Conservation (phyloP, 1,140 invertebrate genomes). For the Linepithema humile region DNA sequence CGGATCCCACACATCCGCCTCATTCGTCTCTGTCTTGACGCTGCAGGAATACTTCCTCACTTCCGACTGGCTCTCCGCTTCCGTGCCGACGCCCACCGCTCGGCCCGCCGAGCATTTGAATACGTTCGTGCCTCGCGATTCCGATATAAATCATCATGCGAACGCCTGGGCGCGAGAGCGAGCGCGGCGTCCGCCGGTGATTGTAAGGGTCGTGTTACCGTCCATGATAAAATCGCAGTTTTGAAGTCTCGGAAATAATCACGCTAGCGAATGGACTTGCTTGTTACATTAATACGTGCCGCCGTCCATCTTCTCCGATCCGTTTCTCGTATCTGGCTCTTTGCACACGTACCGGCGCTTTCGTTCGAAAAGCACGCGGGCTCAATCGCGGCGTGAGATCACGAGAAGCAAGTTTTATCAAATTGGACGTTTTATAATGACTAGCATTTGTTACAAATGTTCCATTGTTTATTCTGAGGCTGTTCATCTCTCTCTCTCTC, state of each 20-base stretch:
- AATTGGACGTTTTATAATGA: no score
- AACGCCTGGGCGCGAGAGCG: constrained; percentile 19
- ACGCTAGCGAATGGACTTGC: constrained; percentile 32
- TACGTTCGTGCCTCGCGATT: constrained; percentile 51
- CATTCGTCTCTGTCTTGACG: constrained; percentile 50
- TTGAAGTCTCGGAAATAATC: constrained; percentile 50
- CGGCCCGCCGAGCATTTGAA: constrained; percentile 35
- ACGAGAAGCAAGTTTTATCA: not conserved
- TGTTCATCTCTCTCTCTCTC: no score
- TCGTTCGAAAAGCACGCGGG: not conserved
- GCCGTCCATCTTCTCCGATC: constrained; percentile 16
- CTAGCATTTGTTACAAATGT: no score
- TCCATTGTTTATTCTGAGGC: not conserved
- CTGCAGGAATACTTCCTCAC: constrained; percentile 33
- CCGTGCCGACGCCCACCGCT: constrained; percentile 45
- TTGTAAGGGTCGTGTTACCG: constrained; percentile 39
- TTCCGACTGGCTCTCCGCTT: constrained; percentile 37
- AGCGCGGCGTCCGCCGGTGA: constrained; percentile 3
- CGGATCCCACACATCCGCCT: constrained; percentile 32
- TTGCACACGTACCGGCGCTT: not conserved
- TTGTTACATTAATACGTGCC: constrained; percentile 42
- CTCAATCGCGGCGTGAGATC: not conserved
- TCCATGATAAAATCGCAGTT: constrained; percentile 42
- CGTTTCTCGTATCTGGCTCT: not conserved
- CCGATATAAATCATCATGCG: constrained; percentile 52